phyloP scores from a whole-genome alignment of 2,888 invertebrate genomes.

The Pediacus dermestoides region DNA sequence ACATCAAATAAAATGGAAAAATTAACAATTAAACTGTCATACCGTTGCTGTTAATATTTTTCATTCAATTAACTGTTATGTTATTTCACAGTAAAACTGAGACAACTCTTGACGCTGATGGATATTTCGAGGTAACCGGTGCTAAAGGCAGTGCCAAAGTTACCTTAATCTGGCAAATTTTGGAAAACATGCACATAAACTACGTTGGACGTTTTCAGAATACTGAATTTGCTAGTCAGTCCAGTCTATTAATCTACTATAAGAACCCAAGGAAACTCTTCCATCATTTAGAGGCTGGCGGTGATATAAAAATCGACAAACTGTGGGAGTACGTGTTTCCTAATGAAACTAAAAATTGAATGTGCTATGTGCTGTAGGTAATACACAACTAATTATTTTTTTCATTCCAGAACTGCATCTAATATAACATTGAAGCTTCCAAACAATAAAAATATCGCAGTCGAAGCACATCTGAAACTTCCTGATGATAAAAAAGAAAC shows the following conservation, averaged over 20 bases:
- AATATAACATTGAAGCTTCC: constrained; percentile 54
- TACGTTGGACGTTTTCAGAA: constrained; percentile 49
- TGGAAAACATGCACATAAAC: constrained; percentile 54
- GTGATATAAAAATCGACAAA: constrained; percentile 56
- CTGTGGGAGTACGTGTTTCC: constrained; percentile 54
- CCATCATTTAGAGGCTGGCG: constrained; percentile 52
- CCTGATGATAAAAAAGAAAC: constrained; percentile 64
- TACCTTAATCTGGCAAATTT: constrained; percentile 54
- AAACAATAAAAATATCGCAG: constrained; percentile 52
- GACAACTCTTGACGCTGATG: constrained; percentile 23
- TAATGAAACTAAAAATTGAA: constrained; percentile 12
- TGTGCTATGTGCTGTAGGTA: not conserved
- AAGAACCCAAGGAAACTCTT: constrained; percentile 55
- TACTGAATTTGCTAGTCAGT: constrained; percentile 45
- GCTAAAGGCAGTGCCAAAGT: constrained; percentile 50
- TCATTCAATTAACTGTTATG: constrained; percentile 6
- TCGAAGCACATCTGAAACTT: constrained; percentile 56
- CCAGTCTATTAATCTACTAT: constrained; percentile 52
- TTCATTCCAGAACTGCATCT: constrained; percentile 30
- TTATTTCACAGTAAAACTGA: constrained; percentile 17
- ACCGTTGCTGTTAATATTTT: constrained; percentile 4
- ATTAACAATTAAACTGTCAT: too few species aligned
- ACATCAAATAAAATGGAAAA: too few species aligned
- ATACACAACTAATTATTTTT: constrained; percentile 1
- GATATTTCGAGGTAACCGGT: constrained; percentile 47